Percentiles rank a stretch among this genome's conserved stretches.
Conservation (phyloP, 2,113 vertebrate genomes). For the Ptychochromis oligacanthus region DNA sequence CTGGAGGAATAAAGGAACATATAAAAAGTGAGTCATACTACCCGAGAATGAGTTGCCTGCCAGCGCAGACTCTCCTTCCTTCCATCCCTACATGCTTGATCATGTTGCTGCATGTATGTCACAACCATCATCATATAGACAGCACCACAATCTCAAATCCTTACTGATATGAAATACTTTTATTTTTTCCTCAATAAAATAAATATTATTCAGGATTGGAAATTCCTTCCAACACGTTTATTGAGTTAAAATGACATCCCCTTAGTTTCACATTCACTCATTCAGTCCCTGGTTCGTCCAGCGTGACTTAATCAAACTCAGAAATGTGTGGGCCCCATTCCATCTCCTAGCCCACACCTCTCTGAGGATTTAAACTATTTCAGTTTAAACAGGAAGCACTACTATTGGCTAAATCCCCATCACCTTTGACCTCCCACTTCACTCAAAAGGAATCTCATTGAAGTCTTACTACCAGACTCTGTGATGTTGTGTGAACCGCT, state of each 20-base stretch:
- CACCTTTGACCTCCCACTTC: conserved; percentile 49
- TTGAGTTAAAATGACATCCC: neutral
- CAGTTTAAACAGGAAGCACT: conserved; percentile 55
- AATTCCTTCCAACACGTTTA: neutral
- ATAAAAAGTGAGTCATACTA: conserved; percentile 48
- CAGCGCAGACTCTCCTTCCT: conserved; percentile 26
- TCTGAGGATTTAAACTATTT: conserved; percentile 73
- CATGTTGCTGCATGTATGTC: conserved; percentile 32
- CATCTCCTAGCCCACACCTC: conserved; percentile 45
- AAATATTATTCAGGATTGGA: neutral
- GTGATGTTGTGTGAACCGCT: conserved; percentile 8
- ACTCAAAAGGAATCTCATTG: conserved; percentile 45
- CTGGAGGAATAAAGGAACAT: conserved; percentile 21
- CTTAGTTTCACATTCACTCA: neutral
- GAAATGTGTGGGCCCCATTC: conserved; percentile 54
- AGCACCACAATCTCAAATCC: neutral
- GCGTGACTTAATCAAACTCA: conserved; percentile 10
- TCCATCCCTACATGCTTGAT: conserved; percentile 40
- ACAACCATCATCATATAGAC: neutral
- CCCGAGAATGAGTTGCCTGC: conserved; percentile 8
- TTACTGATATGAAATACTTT: neutral
- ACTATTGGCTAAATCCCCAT: conserved; percentile 22
- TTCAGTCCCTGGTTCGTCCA: neutral
- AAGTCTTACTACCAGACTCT: conserved; percentile 2
- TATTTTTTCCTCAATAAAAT: neutral